A percentile compares a stretch with the other conserved stretches of the same genome.
Evolutionary conservation across 2,113 vertebrate genomes (phyloP).

Genomic region (Lepisosteus oculatus): DNA sequence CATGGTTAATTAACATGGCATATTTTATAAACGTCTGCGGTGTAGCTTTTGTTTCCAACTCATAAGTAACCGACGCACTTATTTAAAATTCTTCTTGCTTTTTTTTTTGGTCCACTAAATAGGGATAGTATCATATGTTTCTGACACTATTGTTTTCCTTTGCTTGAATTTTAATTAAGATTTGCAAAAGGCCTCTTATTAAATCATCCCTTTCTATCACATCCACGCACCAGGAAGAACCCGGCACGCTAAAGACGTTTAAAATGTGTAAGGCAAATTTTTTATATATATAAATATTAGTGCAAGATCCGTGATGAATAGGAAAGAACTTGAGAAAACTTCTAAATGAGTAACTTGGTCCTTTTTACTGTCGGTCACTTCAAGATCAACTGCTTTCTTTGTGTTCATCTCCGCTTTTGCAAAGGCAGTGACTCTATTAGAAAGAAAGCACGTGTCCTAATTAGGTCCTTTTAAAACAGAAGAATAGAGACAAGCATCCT

Average conservation of each 20-base stretch:
- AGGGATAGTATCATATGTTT: conserved; percentile 41
- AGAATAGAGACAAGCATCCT: conserved; percentile 47
- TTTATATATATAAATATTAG: conserved; percentile 49
- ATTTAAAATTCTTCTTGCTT: too few relatives aligned
- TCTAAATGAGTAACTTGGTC: conserved; percentile 64
- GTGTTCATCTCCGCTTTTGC: conserved; percentile 44
- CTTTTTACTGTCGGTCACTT: conserved; percentile 41
- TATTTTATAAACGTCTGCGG: too few relatives aligned
- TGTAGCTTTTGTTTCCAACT: too few relatives aligned
- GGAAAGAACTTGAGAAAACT: conserved; percentile 50
- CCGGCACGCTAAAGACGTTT: conserved; percentile 22
- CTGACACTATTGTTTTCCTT: conserved; percentile 49
- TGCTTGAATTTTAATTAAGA: conserved; percentile 38
- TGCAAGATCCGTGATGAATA: conserved; percentile 18
- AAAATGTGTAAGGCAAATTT: conserved; percentile 28
- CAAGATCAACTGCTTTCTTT: conserved; percentile 53
- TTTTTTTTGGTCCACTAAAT: too few relatives aligned
- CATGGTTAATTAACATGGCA: too few relatives aligned
- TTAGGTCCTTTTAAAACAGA: conserved; percentile 53
- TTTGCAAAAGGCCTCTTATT: conserved; percentile 35
- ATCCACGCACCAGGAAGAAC: conserved; percentile 37
- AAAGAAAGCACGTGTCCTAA: conserved; percentile 47
- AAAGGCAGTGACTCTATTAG: conserved; percentile 50
- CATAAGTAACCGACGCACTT: too few relatives aligned
- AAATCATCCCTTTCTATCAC: conserved; percentile 34